These are phyloP conservation scores for Meghimatium bilineatum DNA, from an alignment of 2,888 invertebrate genomes.

Conservation along the genomic window DNA sequence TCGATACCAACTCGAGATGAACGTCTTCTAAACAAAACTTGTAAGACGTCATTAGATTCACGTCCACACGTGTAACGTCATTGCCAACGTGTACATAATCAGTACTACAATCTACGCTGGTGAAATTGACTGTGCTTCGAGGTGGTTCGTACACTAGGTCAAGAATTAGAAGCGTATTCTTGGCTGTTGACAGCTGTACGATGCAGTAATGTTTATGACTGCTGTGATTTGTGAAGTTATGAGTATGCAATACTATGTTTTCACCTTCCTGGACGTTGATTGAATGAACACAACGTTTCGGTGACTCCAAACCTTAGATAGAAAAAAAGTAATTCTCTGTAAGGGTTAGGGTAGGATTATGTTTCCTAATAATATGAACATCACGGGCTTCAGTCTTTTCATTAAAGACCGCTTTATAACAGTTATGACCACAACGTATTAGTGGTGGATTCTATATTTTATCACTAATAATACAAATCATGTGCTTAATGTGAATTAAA, in stretches of 20 bases:
- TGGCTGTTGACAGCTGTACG: neutral
- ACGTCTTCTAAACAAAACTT: conserved; percentile 55
- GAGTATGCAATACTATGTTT: neutral
- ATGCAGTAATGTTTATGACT: neutral
- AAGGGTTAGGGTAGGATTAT: too few relatives aligned
- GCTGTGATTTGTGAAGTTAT: neutral
- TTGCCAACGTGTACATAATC: conserved; percentile 60
- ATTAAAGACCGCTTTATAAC: too few relatives aligned
- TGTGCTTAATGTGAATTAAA: too few relatives aligned
- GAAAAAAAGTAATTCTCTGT: too few relatives aligned
- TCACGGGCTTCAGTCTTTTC: too few relatives aligned
- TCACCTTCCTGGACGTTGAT: neutral
- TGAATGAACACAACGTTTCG: neutral
- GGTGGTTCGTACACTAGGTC: conserved; percentile 15
- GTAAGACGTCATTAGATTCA: conserved; percentile 59
- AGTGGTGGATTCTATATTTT: too few relatives aligned
- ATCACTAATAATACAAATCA: too few relatives aligned
- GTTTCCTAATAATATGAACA: too few relatives aligned
- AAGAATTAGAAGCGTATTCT: neutral
- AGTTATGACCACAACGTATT: too few relatives aligned
- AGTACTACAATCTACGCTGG: neutral
- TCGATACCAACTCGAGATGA: conserved; percentile 59
- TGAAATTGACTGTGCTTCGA: too few relatives aligned
- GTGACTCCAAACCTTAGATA: neutral
- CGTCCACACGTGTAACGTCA: conserved; percentile 52